Conservation (phyloP, 2,113 vertebrate species). For the Thamnaconus septentrionalis region DNA sequence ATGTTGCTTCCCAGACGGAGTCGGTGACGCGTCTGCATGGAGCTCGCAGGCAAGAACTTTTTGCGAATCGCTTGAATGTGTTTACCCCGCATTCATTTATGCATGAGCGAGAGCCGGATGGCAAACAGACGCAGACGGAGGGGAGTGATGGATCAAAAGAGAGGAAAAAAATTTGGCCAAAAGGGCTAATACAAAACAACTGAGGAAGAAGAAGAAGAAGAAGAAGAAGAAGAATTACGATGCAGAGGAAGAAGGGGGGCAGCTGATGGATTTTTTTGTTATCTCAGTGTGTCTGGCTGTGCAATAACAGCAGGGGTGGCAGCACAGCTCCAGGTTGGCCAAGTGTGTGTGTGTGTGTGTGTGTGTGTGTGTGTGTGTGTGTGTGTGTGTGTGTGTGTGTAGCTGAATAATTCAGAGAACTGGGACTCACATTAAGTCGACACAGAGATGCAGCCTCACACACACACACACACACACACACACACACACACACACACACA, state of each 20-base stretch:
- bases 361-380: background rate
- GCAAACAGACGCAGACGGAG: background rate
- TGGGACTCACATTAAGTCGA: constrained; percentile 51
- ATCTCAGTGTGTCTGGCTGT: constrained; percentile 21
- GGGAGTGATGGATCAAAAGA: constrained; percentile 6
- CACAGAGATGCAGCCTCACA: constrained; percentile 55
- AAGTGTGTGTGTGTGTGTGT: constrained; percentile 15
- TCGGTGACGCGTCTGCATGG: constrained; percentile 39
- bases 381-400: constrained; percentile 10
- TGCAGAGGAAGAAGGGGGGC: constrained; percentile 21
- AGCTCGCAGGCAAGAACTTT: constrained; percentile 27
- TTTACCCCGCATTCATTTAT: constrained; percentile 38
- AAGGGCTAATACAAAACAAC: constrained; percentile 12
- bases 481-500: constrained; percentile 21
- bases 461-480: constrained; percentile 14
- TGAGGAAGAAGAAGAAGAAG: constrained; percentile 25
- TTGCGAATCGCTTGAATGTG: constrained; percentile 25
- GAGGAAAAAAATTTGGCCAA: constrained; percentile 23
- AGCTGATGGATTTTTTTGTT: constrained; percentile 12
- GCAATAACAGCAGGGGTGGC: constrained; percentile 56
- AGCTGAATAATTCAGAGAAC: constrained; percentile 61
- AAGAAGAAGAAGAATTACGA: constrained; percentile 39
- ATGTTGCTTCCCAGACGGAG: constrained; percentile 24
- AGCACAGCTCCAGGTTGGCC: constrained; percentile 16
- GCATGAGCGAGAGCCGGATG: constrained; percentile 27